Base-by-base conservation (phyloP, 2,113 vertebrate genomes). In the Lipophrys pholis region DNA sequence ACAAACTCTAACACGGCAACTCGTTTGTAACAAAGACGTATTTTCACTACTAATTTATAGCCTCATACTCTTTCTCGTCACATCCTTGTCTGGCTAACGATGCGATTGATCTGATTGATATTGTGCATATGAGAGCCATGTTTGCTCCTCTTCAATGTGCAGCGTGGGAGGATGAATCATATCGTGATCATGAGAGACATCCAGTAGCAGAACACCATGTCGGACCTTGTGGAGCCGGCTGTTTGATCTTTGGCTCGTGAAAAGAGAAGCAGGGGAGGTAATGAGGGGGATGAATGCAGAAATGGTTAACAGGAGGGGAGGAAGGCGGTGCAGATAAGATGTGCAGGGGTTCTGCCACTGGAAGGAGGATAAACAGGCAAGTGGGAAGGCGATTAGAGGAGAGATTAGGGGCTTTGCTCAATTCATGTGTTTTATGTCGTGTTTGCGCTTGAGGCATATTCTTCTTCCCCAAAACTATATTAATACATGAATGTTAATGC, bases 231-330 rank as follows among this genome's bases (percentile, higher is more conserved):
- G n/a, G 53, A 65, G 36, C 39, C 11, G 17, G 1, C 46, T 59
- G 30, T 80, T 78, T 72, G 58, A 75, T 77, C 71, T 54, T 12
- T 11, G 35, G 11, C 9, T 39, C 16, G 49, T 38, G 8, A 52
- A 30, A 53, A 49, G 57, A 53, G 35, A 52, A 58, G 42, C 15
- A 39, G 3, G 0, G 7, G 46, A 38, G 17, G 14, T 21, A 69
- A 74, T 49, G 42, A 51, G 40, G 17, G 14, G 30, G 49, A 63
- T 43, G 39, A 72, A 61, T 70, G 50, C 5, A 15, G 11, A 48
- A 56, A 53, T 66, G 51, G 55, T 39, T 65, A 40, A 51, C 61
- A 54, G 60, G 35, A 36, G 11, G 15, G 9, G 58, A 41, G 14
- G 42, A 50, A 1, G 5, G 9, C 9, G 36, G 10, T 39, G 5